phyloP scores from a whole-genome alignment of 2,113 vertebrate species.

The Synchiropus splendidus region DNA sequence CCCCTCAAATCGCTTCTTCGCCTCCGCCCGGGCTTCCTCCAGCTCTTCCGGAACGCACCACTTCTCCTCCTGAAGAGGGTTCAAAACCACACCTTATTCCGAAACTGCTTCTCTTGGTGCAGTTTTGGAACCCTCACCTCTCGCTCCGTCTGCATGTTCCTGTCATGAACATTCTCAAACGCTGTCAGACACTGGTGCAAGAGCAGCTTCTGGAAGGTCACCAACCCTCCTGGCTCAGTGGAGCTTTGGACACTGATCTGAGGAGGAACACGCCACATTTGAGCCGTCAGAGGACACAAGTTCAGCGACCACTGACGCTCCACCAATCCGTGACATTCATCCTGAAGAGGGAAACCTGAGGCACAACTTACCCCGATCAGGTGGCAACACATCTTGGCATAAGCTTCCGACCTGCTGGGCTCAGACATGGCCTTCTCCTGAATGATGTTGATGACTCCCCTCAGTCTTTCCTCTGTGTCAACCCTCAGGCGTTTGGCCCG shows the following conservation, averaged over 20 bases:
- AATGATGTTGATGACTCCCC: slow-evolving; percentile 93
- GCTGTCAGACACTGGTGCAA: slow-evolving; percentile 98
- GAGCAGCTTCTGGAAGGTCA: slow-evolving; percentile 93
- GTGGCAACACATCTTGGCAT: slow-evolving; percentile 97
- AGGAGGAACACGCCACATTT: not conserved
- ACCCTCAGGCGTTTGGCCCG: slow-evolving; percentile 89
- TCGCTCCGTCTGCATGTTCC: slow-evolving; percentile 89
- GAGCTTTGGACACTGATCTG: slow-evolving; percentile 89
- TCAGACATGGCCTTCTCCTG: slow-evolving; percentile 98
- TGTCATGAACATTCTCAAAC: slow-evolving; percentile 95
- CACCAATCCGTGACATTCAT: no score
- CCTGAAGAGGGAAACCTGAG: no score
- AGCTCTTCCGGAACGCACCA: slow-evolving; percentile 82
- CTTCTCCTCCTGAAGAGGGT: slow-evolving; percentile 77
- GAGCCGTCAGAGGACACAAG: no score
- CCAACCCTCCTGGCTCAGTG: slow-evolving; percentile 83
- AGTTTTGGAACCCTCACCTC: no score
- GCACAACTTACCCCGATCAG: slow-evolving; percentile 82
- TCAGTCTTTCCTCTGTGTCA: slow-evolving; percentile 92
- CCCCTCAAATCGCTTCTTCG: slow-evolving; percentile 84
- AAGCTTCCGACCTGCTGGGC: slow-evolving; percentile 94
- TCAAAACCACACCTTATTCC: no score
- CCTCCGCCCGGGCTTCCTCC: slow-evolving; percentile 78
- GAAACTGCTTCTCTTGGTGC: no score
- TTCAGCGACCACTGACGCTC: no score